Percentiles rank a stretch among this genome's conserved stretches.
These are phyloP conservation scores for Pardosa pseudoannulata DNA, from an alignment of 2,888 invertebrate species.

Conservation along the genomic window DNA sequence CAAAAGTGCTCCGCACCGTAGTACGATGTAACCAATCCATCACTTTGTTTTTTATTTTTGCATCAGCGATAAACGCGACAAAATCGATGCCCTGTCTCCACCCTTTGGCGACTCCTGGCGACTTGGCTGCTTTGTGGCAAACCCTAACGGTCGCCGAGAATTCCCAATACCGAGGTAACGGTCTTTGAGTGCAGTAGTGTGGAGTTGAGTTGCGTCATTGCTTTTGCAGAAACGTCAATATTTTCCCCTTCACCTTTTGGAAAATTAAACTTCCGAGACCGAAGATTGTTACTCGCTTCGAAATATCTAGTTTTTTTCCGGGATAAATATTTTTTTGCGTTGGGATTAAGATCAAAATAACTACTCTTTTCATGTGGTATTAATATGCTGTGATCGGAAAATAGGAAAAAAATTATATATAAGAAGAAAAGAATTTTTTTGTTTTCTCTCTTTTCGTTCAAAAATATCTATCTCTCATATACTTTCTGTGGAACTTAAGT, in stretches of 20 bases:
- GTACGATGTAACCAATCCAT: neutral
- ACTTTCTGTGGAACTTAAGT: neutral
- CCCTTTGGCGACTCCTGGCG: neutral
- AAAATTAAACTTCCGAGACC: neutral
- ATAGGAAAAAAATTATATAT: neutral
- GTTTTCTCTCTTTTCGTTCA: neutral
- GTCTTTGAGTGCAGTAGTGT: slow-evolving; percentile 10
- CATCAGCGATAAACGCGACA: neutral
- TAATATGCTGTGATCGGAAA: neutral
- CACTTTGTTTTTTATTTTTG: neutral
- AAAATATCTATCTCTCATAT: neutral
- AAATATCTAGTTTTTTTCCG: too few relatives aligned
- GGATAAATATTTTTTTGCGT: neutral
- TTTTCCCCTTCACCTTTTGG: slow-evolving; percentile 15
- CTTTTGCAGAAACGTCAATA: slow-evolving; percentile 8
- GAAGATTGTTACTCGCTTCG: neutral
- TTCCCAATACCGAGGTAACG: slow-evolving; percentile 11
- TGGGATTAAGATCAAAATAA: neutral
- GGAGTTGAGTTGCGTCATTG: slow-evolving; percentile 17
- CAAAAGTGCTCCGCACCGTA: neutral
- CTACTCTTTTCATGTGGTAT: neutral
- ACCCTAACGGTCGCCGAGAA: slow-evolving; percentile 3
- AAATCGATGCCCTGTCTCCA: neutral
- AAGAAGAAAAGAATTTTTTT: neutral
- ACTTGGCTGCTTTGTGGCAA: neutral